Conservation (phyloP, 2,797 vertebrate genomes). For the Sus cebifrons region DNA sequence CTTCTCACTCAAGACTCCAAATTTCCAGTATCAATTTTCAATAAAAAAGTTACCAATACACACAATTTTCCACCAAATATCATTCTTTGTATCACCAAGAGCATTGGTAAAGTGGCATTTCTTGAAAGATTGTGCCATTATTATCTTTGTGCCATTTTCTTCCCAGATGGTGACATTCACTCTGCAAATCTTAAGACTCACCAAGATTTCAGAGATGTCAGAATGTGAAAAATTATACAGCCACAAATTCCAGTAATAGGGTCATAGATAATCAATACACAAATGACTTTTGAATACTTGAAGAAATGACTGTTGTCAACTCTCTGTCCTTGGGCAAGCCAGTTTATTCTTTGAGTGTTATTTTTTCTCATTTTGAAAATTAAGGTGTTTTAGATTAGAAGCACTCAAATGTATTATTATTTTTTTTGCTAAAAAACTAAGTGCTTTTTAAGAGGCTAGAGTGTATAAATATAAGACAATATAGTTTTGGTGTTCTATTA, state of each 20-base stretch:
- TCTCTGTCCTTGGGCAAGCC: not conserved
- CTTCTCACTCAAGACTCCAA: not conserved
- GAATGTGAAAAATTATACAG: not conserved
- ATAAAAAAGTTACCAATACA: not conserved
- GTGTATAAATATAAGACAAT: not conserved
- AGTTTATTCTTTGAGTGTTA: not conserved
- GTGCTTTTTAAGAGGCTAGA: constrained; percentile 21
- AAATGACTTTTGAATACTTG: not conserved
- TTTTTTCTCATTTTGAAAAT: constrained; percentile 48
- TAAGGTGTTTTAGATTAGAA: not conserved
- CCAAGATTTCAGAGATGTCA: not conserved
- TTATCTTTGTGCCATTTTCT: not conserved
- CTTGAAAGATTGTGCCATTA: not conserved
- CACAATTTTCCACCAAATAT: not conserved
- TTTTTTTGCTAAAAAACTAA: not conserved
- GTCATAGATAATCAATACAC: not conserved
- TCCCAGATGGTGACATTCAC: not conserved
- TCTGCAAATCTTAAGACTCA: not conserved
- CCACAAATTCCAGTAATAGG: not conserved
- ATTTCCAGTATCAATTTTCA: not conserved
- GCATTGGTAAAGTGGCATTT: not conserved
- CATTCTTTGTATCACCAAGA: not conserved
- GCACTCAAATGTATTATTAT: not conserved
- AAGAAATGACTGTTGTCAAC: constrained; percentile 14
- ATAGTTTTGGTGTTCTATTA: constrained; percentile 29